Base-by-base conservation (phyloP, 2,888 invertebrate genomes). In the Hypsopygia costalis region DNA sequence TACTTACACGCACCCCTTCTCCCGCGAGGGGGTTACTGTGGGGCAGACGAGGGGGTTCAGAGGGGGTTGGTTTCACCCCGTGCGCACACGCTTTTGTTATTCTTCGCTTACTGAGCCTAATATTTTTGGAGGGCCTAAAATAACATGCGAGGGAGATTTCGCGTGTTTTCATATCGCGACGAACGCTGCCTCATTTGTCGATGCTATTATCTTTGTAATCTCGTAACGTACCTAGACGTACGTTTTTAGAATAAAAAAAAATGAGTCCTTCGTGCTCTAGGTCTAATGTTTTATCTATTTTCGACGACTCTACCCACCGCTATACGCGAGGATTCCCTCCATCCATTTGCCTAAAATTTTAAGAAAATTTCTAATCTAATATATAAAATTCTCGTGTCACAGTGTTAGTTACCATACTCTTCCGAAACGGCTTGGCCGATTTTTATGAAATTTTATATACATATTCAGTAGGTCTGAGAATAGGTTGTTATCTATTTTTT, bases 121-220 rank as follows among this genome's bases (percentile, higher is more conserved):
- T 73, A 74, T 76, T 76, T 72, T 72, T 48, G 36, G 49, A 60
- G 57, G 52, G 53, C 72, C 74, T 73, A 73, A 74, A 70, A 66
- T 62, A 76, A 76, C 68, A 69, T 43, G 27, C 42, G 40, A 52
- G 52, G 58, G 44, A 49, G 60, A 62, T 62, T 66, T 63, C 56
- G 55, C 41, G 47, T 51, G 56, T 66, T 63, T 69, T 67, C 61
- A 50, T 52, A 47, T 51, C 41, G 52, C 50, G 58, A 54, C 55
- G 58, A 50, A 46, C 36, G 43, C 46, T 47, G 52, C 49, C 59
- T 60, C 65, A 65, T 69, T 62, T 64, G 62, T 43, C 49, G 43
- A 50, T 49, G 40, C 46, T 64, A 58, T 65, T 70, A 64, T 63
- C 58, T 59, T 57, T 55, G 54, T 57, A 55, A 55, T 54, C 49